These are phyloP conservation scores for Tympanoctomys barrerae DNA, from an alignment of 2,797 vertebrate species.

Conservation along the genomic window DNA sequence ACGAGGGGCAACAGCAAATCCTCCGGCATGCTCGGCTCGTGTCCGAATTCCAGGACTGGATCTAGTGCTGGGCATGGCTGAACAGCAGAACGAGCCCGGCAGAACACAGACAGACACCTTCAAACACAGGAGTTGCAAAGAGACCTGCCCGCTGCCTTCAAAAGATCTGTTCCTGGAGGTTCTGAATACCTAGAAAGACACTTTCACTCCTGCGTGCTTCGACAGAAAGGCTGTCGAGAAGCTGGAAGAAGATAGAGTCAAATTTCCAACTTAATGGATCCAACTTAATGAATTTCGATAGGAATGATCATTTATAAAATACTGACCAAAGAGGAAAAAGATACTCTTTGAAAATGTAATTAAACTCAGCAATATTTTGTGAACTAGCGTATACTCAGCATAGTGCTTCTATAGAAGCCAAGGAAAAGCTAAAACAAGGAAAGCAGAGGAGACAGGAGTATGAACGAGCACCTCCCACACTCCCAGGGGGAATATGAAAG, in stretches of 20 bases:
- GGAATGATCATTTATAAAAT: conserved; percentile 41
- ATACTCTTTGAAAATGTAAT: conserved; percentile 28
- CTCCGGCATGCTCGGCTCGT: background rate
- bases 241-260: background rate
- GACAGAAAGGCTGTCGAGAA: background rate
- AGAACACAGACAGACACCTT: conserved; percentile 28
- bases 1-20: conserved; percentile 28
- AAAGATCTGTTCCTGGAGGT: conserved; percentile 26
- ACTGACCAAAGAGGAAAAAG: conserved; percentile 32
- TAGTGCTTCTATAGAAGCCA: background rate
- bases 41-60: conserved; percentile 6
- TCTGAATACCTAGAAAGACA: background rate
- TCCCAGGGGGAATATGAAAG: conserved; percentile 5
- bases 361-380: conserved; percentile 31
- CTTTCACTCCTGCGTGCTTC: background rate
- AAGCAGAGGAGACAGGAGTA: background rate
- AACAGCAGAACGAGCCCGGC: background rate
- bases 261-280: conserved; percentile 17
- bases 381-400: background rate
- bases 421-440: conserved; percentile 27
- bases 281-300: conserved; percentile 42
- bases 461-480: background rate
- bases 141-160: background rate
- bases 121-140: background rate
- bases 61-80: background rate